These are phyloP conservation scores for Drosophila mimica DNA, from an alignment of 2,888 invertebrate genomes.

Conservation along the genomic window DNA sequence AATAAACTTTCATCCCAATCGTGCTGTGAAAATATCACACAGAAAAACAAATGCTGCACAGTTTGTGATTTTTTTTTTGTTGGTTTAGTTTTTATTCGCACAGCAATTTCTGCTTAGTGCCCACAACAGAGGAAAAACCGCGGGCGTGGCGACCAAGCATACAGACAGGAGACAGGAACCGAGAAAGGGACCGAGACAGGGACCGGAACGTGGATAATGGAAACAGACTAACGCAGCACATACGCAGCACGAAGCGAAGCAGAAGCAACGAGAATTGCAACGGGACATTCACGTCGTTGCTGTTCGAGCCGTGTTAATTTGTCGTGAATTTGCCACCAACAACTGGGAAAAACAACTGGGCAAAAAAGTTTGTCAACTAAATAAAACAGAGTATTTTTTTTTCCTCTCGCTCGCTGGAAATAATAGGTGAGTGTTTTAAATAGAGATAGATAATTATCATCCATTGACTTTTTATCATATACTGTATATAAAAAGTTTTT, in stretches of 20 bases:
- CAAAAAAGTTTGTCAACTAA: conserved; percentile 36
- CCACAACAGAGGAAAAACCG: conserved; percentile 45
- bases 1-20: conserved; percentile 54
- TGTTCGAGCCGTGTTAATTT: conserved; percentile 64
- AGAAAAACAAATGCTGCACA: conserved; percentile 51
- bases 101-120: conserved; percentile 45
- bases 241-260: conserved; percentile 7
- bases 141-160: conserved; percentile 50
- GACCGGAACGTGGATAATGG: not conserved
- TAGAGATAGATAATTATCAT: not conserved
- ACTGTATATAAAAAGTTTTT: not conserved
- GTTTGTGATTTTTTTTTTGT: conserved; percentile 29
- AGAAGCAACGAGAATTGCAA: conserved; percentile 32
- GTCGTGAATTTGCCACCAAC: conserved; percentile 64
- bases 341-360: conserved; percentile 22
- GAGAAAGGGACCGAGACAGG: conserved; percentile 7
- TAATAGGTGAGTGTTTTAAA: conserved; percentile 35
- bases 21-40: conserved; percentile 54
- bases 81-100: conserved; percentile 67
- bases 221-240: conserved; percentile 8
- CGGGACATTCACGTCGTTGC: conserved; percentile 34
- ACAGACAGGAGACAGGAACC: conserved; percentile 1
- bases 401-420: not conserved
- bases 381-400: not conserved
- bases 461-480: not conserved